A percentile compares a stretch with the other conserved stretches of the same genome.
These are phyloP conservation scores for Cheilosia scutellata DNA, from an alignment of 2,888 invertebrate genomes.

Conservation along the genomic window DNA sequence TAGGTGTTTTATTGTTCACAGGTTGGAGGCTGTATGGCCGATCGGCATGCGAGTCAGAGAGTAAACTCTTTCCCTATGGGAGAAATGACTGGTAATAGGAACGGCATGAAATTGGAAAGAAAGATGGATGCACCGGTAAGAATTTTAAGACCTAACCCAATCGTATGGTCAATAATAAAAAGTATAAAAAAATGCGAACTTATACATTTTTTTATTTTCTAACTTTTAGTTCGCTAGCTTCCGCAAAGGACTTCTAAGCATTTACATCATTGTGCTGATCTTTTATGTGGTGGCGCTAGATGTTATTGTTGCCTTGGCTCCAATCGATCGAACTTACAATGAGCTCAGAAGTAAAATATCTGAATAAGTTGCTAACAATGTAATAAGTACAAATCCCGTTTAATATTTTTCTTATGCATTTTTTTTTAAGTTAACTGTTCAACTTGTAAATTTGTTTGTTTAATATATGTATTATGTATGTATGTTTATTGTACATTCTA, in stretches of 20 bases:
- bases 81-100: conserved; percentile 88
- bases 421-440: conserved; percentile 31
- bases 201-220: conserved; percentile 1
- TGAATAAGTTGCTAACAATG: conserved; percentile 25
- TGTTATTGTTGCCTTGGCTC: conserved; percentile 90
- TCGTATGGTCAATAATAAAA: no score
- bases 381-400: conserved; percentile 39
- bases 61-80: conserved; percentile 94
- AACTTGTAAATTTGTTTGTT: conserved; percentile 10
- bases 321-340: conserved; percentile 87
- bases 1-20: conserved; percentile 85
- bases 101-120: conserved; percentile 88
- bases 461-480: not conserved
- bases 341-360: conserved; percentile 55
- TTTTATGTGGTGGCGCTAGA: conserved; percentile 90
- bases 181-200: no score
- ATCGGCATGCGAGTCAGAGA: conserved; percentile 89
- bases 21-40: conserved; percentile 91
- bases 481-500: conserved; percentile 24
- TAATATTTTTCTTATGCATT: conserved; percentile 35
- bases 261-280: conserved; percentile 90
- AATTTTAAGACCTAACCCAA: not conserved
- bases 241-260: conserved; percentile 90
- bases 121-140: conserved; percentile 92
- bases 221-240: conserved; percentile 89